Evolutionary conservation across 2,113 vertebrate genomes (phyloP).

Genomic region (Protomyctophum bolini): DNA sequence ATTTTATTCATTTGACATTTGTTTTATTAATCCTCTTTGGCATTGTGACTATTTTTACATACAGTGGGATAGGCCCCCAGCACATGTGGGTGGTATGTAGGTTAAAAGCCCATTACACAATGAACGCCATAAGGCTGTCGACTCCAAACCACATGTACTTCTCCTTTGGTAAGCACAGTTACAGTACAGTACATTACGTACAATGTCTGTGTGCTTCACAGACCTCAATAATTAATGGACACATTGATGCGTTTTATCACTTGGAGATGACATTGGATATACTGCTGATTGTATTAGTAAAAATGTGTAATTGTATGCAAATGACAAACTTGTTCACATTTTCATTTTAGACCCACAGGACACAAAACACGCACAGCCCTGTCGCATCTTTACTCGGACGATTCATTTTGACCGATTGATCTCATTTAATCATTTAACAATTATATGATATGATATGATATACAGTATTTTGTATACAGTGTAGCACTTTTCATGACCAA

Average conservation of each 20-base stretch:
- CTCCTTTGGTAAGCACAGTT: conserved; percentile 11
- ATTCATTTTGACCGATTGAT: too few relatives aligned
- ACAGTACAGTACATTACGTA: too few relatives aligned
- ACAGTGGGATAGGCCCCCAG: conserved; percentile 19
- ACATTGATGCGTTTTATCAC: conserved; percentile 1
- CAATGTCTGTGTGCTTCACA: conserved; percentile 1
- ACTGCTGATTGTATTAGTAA: too few relatives aligned
- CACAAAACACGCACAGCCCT: too few relatives aligned
- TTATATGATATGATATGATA: too few relatives aligned
- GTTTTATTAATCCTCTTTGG: conserved; percentile 60
- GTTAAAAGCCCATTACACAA: conserved; percentile 34
- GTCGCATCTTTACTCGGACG: too few relatives aligned
- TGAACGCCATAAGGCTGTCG: conserved; percentile 6
- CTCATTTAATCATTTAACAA: too few relatives aligned
- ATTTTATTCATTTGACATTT: conserved; percentile 31
- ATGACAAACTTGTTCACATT: too few relatives aligned
- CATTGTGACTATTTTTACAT: conserved; percentile 49
- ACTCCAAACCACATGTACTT: not conserved
- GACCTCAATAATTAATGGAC: not conserved
- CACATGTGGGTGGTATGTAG: conserved; percentile 45
- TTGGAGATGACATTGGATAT: not conserved
- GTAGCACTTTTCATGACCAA: too few relatives aligned
- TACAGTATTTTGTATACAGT: too few relatives aligned
- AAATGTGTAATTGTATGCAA: too few relatives aligned
- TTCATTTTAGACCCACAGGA: too few relatives aligned